Evolutionary conservation across 2,888 invertebrate species (phyloP), one percentile per base, ranked within the genome.

Genomic region (Aplocera efformata): DNA sequence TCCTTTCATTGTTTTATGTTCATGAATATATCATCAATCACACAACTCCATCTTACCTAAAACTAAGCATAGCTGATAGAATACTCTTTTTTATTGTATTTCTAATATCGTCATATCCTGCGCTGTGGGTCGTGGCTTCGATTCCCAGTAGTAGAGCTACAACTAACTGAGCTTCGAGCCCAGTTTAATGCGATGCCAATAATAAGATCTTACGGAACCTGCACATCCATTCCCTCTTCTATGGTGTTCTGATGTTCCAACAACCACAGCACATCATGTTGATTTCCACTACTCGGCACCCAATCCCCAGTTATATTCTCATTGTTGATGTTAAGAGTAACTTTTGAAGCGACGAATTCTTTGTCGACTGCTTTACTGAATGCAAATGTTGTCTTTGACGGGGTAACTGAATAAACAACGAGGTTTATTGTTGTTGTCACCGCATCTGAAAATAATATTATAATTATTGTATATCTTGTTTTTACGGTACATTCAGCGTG

Each of bases 191-290:
- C n/a, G n/a, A n/a, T n/a, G n/a, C n/a, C n/a, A n/a, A 23, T 33
- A 24, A 30, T 35, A 20, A 27, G 28, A 17, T 21, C 7, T 26
- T 17, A 17, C 13, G 13, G 13, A 27, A 88, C 88, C 79, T 71
- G 74, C 4, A 88, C 54, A 52, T 76, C 63, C 36, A 74, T 52
- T 42, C 52, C 53, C 30, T 65, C 58, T 29, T 29, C 56, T 21
- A 79, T 56, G 30, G 32, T 38, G 31, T 53, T 48, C 32, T 61
- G 54, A 58, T 82, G 79, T 41, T 76, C 66, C 7, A 75, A 66
- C 32, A 79, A 70, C 90, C 90, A 91, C 43, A 89, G 50, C 53
- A 79, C 77, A 45, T 90, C 90, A 72, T 78, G 77, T 39, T 78
- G 67, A 45, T 79, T 76, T 1, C 78, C 74, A 23, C 74, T 72